Base-by-base conservation (phyloP, 2,888 invertebrate species). In the Parnassius mnemosyne region DNA sequence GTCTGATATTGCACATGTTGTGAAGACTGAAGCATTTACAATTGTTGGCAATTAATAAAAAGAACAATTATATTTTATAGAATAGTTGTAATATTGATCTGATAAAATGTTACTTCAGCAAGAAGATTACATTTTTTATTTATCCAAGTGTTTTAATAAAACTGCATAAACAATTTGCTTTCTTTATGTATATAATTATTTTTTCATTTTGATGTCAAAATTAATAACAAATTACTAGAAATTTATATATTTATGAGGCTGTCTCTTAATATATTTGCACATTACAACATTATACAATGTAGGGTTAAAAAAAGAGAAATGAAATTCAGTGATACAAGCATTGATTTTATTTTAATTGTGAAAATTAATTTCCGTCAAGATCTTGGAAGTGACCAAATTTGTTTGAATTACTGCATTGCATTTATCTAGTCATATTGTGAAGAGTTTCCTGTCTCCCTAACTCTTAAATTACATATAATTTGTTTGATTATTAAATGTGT, bases 11-110 rank as follows among this genome's bases (percentile, higher is more conserved):
- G 66, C 64, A 67, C 67, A 67, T 67, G 66, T 71, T 74, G 76
- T 74, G 68, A 84, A 85, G 86, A 87, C 85, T 87, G 86, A 86
- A 82, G 83, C 80, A 85, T 85, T 83, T 85, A 82, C 75, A 68
- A 69, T 70, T 73, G 73, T 72, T 74, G 69, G 69, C 62, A 70
- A 69, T 70, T 73, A 71, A 70, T 69, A 68, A 44, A 63, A 68
- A 72, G 63, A 66, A 68, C 69, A 67, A 68, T 69, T 63, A 64
- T 70, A 66, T 67, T 66, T 57, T 66, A 68, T 69, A 72, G 63
- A 67, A 64, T 68, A 64, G 51, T 60, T 52, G 25, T 62, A 69
- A 68, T 72, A 67, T 72, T 76, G 75, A 77, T 76, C 76, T 76
- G 76, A 75, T 54, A 63, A 56, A 60, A 70, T 69, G 69, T 70